Base-by-base conservation (phyloP, 2,888 invertebrate species). In the Nomada goodeniana region DNA sequence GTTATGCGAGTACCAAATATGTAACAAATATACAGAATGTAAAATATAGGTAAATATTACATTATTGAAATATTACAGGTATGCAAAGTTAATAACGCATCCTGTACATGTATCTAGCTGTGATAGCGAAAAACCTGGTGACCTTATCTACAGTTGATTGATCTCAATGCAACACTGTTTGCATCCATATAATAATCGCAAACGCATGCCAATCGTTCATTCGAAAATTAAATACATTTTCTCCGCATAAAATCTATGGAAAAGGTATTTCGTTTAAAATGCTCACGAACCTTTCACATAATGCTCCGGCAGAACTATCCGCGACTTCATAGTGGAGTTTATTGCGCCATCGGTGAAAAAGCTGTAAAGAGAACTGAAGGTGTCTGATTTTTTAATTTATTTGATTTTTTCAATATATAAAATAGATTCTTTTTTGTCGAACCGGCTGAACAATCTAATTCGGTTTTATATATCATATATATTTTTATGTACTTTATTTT, bases 271-370 rank as follows among this genome's bases (percentile, higher is more conserved):
- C 4, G 10, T n/a, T 60, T 20, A 29, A 52, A 50, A 1, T 23
- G 11, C 5, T 47, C 26, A 73, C 80, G 13, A 94, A 96, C 97
- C 97, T 96, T 97, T 97, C 79, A 96, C 96, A 95, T 97, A 97
- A 94, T 95, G 95, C 91, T 96, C 96, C 52, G 97, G 97, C 86
- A 96, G 93, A 84, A 96, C 96, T 78, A 96, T 96, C 89, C 96
- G 95, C 18, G 96, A 96, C 91, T 96, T 96, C 83, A 96, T 92
- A 78, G 96, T 96, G 65, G 90, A 88, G 79, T 92, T 93, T 65
- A 89, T 89, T 78, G 90, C 85, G 63, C 86, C 84, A 18, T 86
- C 88, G 60, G 60, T 71, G 75, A 85, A 87, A 9, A 87, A 84
- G 69, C 90, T 92, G 81, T n/a, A 55, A 72, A 64, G 57, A 67